These are phyloP conservation scores for Drosophila truncata DNA, from an alignment of 1,140 invertebrate species.

Conservation along the genomic window DNA sequence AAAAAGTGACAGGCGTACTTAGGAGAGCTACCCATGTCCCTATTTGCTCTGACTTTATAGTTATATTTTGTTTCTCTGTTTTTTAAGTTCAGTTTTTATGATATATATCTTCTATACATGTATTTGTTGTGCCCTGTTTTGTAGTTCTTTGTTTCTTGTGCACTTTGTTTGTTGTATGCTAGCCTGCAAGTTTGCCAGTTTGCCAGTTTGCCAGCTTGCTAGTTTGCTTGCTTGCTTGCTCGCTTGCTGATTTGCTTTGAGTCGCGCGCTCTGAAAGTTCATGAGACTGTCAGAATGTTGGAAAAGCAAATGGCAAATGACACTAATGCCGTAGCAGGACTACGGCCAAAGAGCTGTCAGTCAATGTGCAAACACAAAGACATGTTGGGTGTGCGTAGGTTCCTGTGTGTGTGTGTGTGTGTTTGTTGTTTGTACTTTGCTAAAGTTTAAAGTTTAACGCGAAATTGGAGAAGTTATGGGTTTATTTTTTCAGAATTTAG, in stretches of 20 bases:
- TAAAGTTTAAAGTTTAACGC: conserved; percentile 9
- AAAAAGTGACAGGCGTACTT: not conserved
- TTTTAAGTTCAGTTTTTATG: conserved; percentile 52
- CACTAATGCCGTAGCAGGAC: conserved; percentile 65
- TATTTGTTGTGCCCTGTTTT: conserved; percentile 13
- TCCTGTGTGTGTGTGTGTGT: no score
- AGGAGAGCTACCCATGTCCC: conserved; percentile 20
- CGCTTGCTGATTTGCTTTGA: conserved; percentile 45
- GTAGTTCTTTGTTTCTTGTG: conserved; percentile 27
- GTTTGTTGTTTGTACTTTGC: conserved; percentile 6
- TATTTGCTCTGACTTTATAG: conserved; percentile 64
- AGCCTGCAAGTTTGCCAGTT: not conserved
- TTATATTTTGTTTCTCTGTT: conserved; percentile 37
- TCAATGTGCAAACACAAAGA: conserved; percentile 53
- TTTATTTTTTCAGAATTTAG: not conserved
- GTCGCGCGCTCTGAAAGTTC: conserved; percentile 60
- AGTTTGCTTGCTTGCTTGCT: conserved; percentile 11
- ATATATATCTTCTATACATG: not conserved
- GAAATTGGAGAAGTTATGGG: no score
- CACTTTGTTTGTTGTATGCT: conserved; percentile 36
- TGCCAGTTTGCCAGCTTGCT: not conserved
- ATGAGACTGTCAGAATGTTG: conserved; percentile 55
- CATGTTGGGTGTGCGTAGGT: not conserved
- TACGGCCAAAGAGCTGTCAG: conserved; percentile 64
- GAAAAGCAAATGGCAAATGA: conserved; percentile 65